Evolutionary conservation across 1,140 invertebrate genomes (phyloP), one percentile per base, ranked within the genome.

Genomic region (Thaumatotibia leucotreta): DNA sequence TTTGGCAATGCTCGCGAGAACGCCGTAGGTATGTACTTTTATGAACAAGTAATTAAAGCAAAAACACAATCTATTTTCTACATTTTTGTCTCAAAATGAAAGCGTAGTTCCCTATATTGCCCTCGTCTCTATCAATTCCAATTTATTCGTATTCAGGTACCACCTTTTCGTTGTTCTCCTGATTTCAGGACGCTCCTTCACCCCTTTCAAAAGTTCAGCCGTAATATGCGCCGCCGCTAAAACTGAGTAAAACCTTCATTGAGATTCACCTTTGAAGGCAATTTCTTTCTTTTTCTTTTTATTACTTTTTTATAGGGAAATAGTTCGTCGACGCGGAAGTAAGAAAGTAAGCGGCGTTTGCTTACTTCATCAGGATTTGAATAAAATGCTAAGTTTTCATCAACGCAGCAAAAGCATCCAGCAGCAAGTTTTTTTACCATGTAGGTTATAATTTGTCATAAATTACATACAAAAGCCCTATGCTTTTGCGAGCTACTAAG

Each of bases 111-210:
- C 23, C 50, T n/a, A 24, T 54, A 27, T 54, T 54, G 23, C 9
- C 23, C 11, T 10, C 50, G 24, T 5, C 10, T 54, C 22, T 54
- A 54, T 54, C 79, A 75, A 82, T 86, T 84, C 74, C 77, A 84
- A 88, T 88, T 86, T 89, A 89, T 86, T 83, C 79, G 65, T 75
- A 76, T 74, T 73, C 69, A 82, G 76, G 83, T 71, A 79, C 85
- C 85, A 86, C 86, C 86, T 88, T 85, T 89, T 88, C 80, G 79
- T 69, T 88, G 87, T 89, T 75, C 84, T 73, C 68, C 69, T 72
- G 75, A 77, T 82, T 83, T 83, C 77, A 81, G 79, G 39, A 78
- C 76, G 77, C 75, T 73, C 67, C 77, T 76, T 79, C 82, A 84
- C 84, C 84, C 86, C 79, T 86, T 88, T 79, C 76, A 83, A 80